Evolutionary conservation across 2,888 invertebrate species (phyloP).

Genomic region (Eucera pruinosa): DNA sequence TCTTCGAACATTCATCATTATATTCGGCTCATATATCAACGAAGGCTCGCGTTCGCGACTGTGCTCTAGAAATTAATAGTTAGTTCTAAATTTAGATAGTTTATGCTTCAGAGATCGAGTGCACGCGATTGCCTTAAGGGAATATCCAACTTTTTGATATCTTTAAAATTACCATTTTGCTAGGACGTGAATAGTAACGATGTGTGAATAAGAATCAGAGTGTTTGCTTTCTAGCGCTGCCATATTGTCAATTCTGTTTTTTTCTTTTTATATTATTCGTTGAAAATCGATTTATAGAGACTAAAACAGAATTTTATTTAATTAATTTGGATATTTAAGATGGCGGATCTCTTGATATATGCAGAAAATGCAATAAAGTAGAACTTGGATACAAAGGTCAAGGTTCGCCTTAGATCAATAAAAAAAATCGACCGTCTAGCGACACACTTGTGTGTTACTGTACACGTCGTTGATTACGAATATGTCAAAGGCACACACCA

Average conservation of each 20-base stretch:
- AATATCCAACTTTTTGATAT: too few relatives aligned
- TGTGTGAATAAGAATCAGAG: too few relatives aligned
- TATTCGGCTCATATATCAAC: neutral
- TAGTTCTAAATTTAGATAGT: neutral
- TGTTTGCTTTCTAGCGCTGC: too few relatives aligned
- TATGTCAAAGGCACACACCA: slow-evolving; percentile 54
- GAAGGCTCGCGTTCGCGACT: neutral
- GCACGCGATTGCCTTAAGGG: too few relatives aligned
- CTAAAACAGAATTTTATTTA: too few relatives aligned
- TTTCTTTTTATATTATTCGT: too few relatives aligned
- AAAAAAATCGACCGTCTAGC: slow-evolving; percentile 49
- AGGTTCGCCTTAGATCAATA: slow-evolving; percentile 56
- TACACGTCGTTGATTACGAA: slow-evolving; percentile 45
- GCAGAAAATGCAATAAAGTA: neutral
- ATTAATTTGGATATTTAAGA: too few relatives aligned
- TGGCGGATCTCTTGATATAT: slow-evolving; percentile 1
- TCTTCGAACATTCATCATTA: slow-evolving; percentile 2
- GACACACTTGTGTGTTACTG: slow-evolving; percentile 31
- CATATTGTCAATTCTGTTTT: too few relatives aligned
- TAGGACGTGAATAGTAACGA: too few relatives aligned
- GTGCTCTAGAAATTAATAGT: neutral
- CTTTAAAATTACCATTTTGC: too few relatives aligned
- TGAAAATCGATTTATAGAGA: too few relatives aligned
- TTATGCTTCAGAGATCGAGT: neutral
- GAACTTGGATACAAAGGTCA: slow-evolving; percentile 61